These are phyloP conservation scores for Cistogaster globosa DNA, from an alignment of 2,888 invertebrate species.

Conservation along the genomic window DNA sequence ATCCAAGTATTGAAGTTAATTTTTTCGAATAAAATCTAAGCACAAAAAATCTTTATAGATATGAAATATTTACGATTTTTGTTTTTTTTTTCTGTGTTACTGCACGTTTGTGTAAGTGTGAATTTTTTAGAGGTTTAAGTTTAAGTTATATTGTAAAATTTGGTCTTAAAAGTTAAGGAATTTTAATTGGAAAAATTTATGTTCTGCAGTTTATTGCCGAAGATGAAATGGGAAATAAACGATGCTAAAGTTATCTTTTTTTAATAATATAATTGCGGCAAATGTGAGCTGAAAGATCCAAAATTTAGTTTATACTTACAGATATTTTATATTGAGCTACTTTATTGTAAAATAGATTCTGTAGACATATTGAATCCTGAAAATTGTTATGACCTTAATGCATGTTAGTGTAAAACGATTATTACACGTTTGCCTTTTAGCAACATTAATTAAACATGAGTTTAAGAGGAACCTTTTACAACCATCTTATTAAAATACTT, in stretches of 20 bases:
- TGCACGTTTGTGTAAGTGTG: background rate
- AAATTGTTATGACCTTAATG: background rate
- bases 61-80: slow-evolving; percentile 44
- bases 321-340: background rate
- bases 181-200: slow-evolving; percentile 66
- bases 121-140: slow-evolving; percentile 58
- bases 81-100: slow-evolving; percentile 26
- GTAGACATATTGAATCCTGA: background rate
- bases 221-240: slow-evolving; percentile 26
- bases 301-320: background rate
- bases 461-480: background rate
- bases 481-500: background rate
- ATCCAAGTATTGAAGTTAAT: slow-evolving; percentile 35
- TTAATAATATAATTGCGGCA: slow-evolving; percentile 47
- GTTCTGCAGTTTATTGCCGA: slow-evolving; percentile 38
- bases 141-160: slow-evolving; percentile 60
- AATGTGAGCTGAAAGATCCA: background rate
- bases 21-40: slow-evolving; percentile 44
- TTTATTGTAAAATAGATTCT: too few relatives aligned
- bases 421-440: slow-evolving; percentile 5
- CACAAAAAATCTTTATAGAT: slow-evolving; percentile 49
- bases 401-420: background rate
- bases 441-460: background rate
- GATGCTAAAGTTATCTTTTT: slow-evolving; percentile 27
- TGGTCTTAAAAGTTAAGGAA: slow-evolving; percentile 63